These are phyloP conservation scores for Phoeniculus purpureus DNA, from an alignment of 2,797 vertebrate species.

Conservation along the genomic window DNA sequence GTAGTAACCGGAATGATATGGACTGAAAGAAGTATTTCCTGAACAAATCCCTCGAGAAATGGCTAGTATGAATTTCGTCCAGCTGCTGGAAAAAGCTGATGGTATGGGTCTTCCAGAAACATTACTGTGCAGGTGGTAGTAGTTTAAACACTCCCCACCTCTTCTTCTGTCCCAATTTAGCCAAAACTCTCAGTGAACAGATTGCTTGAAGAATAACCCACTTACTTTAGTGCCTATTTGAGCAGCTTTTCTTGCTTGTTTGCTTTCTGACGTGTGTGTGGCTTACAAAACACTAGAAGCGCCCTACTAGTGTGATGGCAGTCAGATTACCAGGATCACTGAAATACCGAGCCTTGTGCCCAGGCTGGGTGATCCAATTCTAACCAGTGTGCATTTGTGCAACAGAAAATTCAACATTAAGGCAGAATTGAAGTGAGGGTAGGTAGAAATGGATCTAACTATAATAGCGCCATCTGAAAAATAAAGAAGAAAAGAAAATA, in stretches of 20 bases:
- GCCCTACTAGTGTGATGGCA: background rate
- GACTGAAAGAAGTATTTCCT: slow-evolving; percentile 18
- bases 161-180: background rate
- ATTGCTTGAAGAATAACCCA: background rate
- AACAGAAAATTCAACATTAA: background rate
- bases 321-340: background rate
- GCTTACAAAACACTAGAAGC: background rate
- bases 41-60: slow-evolving; percentile 1
- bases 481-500: background rate
- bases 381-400: background rate
- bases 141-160: background rate
- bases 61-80: background rate
- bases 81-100: background rate
- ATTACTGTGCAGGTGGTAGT: background rate
- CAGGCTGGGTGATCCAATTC: background rate
- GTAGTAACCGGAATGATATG: background rate
- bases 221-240: background rate
- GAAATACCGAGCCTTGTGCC: background rate
- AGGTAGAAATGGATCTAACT: background rate
- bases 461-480: background rate
- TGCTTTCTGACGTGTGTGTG: background rate
- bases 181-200: background rate
- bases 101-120: slow-evolving; percentile 5
- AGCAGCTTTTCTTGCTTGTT: background rate
- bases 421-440: background rate